These are phyloP conservation scores for Patella pellucida DNA, from an alignment of 2,888 invertebrate species.

Conservation along the genomic window DNA sequence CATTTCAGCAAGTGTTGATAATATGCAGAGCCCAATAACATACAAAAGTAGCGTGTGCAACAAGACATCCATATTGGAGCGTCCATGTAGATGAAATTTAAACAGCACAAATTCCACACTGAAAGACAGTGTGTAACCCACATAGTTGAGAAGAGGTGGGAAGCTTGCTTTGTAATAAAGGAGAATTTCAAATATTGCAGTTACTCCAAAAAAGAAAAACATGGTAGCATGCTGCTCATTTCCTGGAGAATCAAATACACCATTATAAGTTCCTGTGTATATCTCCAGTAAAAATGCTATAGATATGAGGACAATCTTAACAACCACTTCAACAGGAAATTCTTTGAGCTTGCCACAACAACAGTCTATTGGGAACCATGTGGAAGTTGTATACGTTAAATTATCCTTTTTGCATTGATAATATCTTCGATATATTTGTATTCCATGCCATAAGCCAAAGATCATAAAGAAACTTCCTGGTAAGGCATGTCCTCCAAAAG, in stretches of 20 bases:
- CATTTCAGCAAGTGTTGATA: slow-evolving; percentile 38
- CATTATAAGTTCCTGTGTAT: slow-evolving; percentile 60
- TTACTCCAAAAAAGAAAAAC: slow-evolving; percentile 73
- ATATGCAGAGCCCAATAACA: slow-evolving; percentile 64
- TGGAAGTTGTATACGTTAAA: slow-evolving; percentile 46
- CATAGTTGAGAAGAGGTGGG: slow-evolving; percentile 71
- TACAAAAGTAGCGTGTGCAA: slow-evolving; percentile 73
- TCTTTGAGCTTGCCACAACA: slow-evolving; percentile 43
- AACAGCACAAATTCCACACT: slow-evolving; percentile 73
- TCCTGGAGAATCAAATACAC: slow-evolving; percentile 66
- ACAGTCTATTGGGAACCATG: slow-evolving; percentile 53
- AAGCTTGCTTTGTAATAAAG: slow-evolving; percentile 63
- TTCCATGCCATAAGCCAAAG: slow-evolving; percentile 64
- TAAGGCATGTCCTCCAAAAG: slow-evolving; percentile 72
- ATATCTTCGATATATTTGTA: slow-evolving; percentile 58
- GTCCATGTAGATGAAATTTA: slow-evolving; percentile 73
- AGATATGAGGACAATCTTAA: slow-evolving; percentile 44
- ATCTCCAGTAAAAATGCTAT: slow-evolving; percentile 50
- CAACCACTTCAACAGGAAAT: slow-evolving; percentile 47
- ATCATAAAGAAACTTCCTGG: slow-evolving; percentile 71
- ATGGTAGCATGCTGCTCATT: slow-evolving; percentile 74
- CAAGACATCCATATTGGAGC: slow-evolving; percentile 65
- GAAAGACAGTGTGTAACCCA: slow-evolving; percentile 69
- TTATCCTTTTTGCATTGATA: slow-evolving; percentile 48
- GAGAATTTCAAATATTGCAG: slow-evolving; percentile 71